Percentiles rank a stretch among this genome's conserved stretches.
Conservation (phyloP, 2,113 vertebrate genomes). For the Strigops habroptila region DNA sequence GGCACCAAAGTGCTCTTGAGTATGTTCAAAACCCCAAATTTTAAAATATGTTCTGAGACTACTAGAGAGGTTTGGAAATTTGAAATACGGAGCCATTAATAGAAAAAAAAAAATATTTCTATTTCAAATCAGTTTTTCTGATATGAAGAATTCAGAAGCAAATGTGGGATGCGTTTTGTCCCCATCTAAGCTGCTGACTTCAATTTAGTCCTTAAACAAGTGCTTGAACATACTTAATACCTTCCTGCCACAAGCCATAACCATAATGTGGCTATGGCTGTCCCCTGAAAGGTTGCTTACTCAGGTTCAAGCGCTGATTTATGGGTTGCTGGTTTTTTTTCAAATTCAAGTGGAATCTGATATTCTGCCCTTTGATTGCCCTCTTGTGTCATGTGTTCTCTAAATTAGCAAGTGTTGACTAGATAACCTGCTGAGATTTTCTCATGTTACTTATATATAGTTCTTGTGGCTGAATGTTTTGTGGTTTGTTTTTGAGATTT, state of each 20-base stretch:
- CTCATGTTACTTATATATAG: not conserved
- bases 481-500: rapidly evolving
- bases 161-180: not conserved
- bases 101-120: not conserved
- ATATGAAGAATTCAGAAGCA: not conserved
- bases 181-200: not conserved
- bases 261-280: not conserved
- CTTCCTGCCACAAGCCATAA: not conserved
- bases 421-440: not conserved
- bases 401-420: not conserved
- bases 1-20: not conserved
- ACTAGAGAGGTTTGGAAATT: not conserved
- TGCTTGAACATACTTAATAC: not conserved
- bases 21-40: not conserved
- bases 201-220: not conserved
- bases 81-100: not conserved
- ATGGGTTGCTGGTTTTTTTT: not conserved
- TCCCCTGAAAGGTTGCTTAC: not conserved
- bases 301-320: not conserved
- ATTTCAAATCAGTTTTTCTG: not conserved
- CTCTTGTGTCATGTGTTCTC: not conserved
- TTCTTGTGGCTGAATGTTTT: not conserved
- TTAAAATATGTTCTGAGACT: not conserved
- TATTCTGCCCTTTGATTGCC: not conserved
- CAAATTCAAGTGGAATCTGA: not conserved